Evolutionary conservation across 2,888 invertebrate genomes (phyloP).

Genomic region (Spicauda simplicius): DNA sequence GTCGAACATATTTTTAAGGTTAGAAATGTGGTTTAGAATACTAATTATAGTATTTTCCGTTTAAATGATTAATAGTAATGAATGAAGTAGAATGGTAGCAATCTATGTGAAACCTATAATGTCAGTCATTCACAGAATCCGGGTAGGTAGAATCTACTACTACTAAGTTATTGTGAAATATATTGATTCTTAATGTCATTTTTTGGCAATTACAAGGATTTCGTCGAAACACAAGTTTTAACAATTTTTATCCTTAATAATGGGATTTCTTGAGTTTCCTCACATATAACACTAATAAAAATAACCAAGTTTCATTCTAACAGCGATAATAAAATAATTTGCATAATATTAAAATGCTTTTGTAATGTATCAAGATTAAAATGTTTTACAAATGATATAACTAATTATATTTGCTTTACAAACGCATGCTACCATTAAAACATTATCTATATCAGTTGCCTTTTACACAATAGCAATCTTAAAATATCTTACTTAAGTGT

Average conservation of each 20-base stretch:
- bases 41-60: slow-evolving; percentile 16
- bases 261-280: too few species aligned
- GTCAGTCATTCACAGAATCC: background rate
- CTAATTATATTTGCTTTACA: background rate
- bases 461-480: background rate
- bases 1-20: background rate
- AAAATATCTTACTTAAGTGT: slow-evolving; percentile 1
- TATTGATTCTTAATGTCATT: too few species aligned
- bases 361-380: background rate
- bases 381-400: background rate
- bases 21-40: background rate
- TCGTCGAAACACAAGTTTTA: too few species aligned
- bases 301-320: too few species aligned
- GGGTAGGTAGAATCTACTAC: background rate
- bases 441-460: background rate
- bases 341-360: background rate
- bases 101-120: background rate
- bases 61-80: slow-evolving; percentile 18
- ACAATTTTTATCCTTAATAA: too few species aligned
- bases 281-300: too few species aligned
- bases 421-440: background rate
- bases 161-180: too few species aligned
- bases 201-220: too few species aligned
- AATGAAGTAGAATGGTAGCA: slow-evolving; percentile 6
- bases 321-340: background rate